Evolutionary conservation across 2,797 vertebrate species (phyloP).

Genomic region (Gymnoscopelus microlampas): DNA sequence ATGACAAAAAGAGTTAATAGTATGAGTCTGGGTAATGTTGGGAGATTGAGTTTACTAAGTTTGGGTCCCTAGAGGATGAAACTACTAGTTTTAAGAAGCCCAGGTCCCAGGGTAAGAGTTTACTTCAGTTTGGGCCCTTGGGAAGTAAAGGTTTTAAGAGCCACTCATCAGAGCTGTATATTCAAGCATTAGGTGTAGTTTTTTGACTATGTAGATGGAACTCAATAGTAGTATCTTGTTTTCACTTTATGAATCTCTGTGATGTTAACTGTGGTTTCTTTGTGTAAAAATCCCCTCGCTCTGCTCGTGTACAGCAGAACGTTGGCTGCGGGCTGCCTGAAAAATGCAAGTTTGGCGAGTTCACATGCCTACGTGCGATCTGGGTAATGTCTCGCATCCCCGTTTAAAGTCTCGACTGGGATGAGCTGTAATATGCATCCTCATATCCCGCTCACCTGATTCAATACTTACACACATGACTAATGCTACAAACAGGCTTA

Average conservation of each 20-base stretch:
- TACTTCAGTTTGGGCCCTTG: conserved; percentile 42
- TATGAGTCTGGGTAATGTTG: no score
- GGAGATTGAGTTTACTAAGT: no score
- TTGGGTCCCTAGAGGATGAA: conserved; percentile 18
- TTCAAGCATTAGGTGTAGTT: conserved; percentile 90
- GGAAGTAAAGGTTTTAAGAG: conserved; percentile 65
- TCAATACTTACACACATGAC: conserved; percentile 44
- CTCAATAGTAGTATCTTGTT: conserved; percentile 84
- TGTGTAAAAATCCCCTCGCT: conserved; percentile 80
- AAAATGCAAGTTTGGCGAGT: conserved; percentile 21
- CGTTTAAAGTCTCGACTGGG: conserved; percentile 45
- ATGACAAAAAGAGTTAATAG: neutral
- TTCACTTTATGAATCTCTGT: conserved; percentile 79
- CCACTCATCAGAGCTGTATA: conserved; percentile 80
- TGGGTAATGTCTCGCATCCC: conserved; percentile 55
- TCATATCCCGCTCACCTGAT: conserved; percentile 53
- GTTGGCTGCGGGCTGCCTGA: conserved; percentile 27
- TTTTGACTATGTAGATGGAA: conserved; percentile 89
- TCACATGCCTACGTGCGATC: conserved; percentile 45
- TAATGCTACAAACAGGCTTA: conserved; percentile 45
- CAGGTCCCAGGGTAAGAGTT: conserved; percentile 24
- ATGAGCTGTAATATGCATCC: conserved; percentile 59
- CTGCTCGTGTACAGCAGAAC: conserved; percentile 80
- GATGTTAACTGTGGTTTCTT: conserved; percentile 85
- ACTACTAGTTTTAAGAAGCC: conserved; percentile 38